phyloP scores from a whole-genome alignment of 2,888 invertebrate species.

The Helicoverpa assulta region DNA sequence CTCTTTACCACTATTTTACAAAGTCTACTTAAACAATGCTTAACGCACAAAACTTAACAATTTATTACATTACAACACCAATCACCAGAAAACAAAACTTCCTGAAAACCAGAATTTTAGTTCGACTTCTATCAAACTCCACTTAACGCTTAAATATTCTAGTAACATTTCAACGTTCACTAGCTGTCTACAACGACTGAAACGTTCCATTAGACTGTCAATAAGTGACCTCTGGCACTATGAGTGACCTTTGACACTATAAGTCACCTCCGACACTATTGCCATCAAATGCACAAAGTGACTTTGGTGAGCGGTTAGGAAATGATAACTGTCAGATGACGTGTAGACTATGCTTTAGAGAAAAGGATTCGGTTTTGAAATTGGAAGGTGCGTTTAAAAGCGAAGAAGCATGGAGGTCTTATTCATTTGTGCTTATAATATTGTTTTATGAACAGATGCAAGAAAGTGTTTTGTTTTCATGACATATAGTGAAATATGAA shows the following conservation, averaged over 20 bases:
- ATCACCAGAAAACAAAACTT: neutral
- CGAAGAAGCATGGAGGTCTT: too few species aligned
- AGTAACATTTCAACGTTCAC: constrained; percentile 6
- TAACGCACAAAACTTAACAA: too few species aligned
- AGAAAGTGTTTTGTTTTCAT: too few species aligned
- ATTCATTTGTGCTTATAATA: neutral
- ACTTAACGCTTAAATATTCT: constrained; percentile 34
- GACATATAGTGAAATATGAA: too few species aligned
- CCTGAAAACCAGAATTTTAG: neutral
- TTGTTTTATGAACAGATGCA: too few species aligned
- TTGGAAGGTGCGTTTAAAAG: neutral
- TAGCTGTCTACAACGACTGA: constrained; percentile 26
- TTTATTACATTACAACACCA: too few species aligned
- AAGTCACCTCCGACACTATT: constrained; percentile 13
- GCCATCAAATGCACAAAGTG: constrained; percentile 37
- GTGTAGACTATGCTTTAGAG: constrained; percentile 14
- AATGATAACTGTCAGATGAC: constrained; percentile 22
- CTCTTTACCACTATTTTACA: too few species aligned
- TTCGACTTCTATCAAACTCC: neutral
- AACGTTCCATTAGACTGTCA: constrained; percentile 46
- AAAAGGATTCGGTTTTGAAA: neutral
- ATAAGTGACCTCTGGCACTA: constrained; percentile 31
- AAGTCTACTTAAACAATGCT: too few species aligned
- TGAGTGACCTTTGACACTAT: constrained; percentile 13
- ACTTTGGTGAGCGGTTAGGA: constrained; percentile 13